These are phyloP conservation scores for Eristalinus sepulchralis DNA, from an alignment of 2,888 invertebrate species.

Conservation along the genomic window DNA sequence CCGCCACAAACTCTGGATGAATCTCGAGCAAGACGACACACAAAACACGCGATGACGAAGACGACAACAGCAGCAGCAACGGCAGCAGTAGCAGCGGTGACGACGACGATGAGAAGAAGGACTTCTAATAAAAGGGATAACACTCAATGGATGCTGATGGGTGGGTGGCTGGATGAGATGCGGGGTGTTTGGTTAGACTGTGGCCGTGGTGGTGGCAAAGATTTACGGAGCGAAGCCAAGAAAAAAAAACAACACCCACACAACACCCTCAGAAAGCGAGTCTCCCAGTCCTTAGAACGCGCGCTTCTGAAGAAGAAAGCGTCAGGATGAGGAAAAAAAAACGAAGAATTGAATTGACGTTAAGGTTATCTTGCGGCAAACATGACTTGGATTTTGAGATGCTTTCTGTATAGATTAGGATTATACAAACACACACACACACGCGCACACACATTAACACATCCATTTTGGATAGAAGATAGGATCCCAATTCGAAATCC, in stretches of 20 bases:
- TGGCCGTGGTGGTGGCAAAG: conserved; percentile 25
- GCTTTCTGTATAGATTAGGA: conserved; percentile 62
- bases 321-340: conserved; percentile 26
- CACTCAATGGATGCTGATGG: conserved; percentile 5
- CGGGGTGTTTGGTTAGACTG: neutral
- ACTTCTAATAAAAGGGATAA: conserved; percentile 38
- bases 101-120: neutral
- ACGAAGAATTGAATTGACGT: conserved; percentile 68
- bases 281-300: neutral
- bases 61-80: neutral
- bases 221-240: conserved; percentile 28
- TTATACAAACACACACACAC: conserved; percentile 47
- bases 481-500: conserved; percentile 24
- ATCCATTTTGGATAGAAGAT: conserved; percentile 18
- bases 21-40: neutral
- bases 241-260: conserved; percentile 4
- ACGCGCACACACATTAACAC: neutral
- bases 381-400: conserved; percentile 68
- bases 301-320: neutral
- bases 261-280: conserved; percentile 22
- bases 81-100: neutral
- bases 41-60: neutral
- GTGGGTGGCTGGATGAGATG: neutral
- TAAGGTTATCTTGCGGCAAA: conserved; percentile 69
- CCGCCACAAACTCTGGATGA: neutral